Evolutionary conservation across 2,113 vertebrate species (phyloP).

Genomic region (Cyprinodon tularosa): DNA sequence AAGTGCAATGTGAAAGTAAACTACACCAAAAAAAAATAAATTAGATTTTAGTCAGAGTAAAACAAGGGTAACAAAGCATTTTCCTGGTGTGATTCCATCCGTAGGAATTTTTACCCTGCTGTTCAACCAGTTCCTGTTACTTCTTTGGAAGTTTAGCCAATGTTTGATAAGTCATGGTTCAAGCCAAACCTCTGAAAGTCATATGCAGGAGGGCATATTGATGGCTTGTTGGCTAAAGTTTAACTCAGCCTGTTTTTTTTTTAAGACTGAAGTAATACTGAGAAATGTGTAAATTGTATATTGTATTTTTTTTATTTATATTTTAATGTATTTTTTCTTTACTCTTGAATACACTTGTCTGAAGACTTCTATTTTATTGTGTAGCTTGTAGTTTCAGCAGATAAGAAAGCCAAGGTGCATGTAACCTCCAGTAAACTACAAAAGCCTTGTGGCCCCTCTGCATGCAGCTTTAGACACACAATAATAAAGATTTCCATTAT

Average conservation of each 20-base stretch:
- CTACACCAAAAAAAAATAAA: no score
- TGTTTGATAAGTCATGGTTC: constrained; percentile 25
- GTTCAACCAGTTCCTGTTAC: not conserved
- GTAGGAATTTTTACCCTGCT: not conserved
- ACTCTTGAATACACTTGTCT: not conserved
- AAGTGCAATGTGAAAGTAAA: no score
- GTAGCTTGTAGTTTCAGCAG: constrained; percentile 17
- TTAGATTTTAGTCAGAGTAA: no score
- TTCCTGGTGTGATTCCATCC: no score
- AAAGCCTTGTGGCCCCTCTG: constrained; percentile 30
- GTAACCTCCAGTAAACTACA: constrained; percentile 45
- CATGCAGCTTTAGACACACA: constrained; percentile 36
- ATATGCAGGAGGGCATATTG: constrained; percentile 1
- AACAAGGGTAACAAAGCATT: no score
- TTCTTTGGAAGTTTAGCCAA: constrained; percentile 28
- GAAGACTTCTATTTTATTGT: constrained; percentile 9
- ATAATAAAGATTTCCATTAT: constrained; percentile 70
- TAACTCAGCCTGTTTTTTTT: not conserved
- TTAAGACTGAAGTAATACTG: not conserved
- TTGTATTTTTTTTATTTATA: not conserved
- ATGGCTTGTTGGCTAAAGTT: constrained; percentile 24
- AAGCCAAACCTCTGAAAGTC: constrained; percentile 12
- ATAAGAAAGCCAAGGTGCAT: constrained; percentile 29
- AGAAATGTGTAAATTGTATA: not conserved
- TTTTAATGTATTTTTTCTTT: not conserved